phyloP scores from a whole-genome alignment of 2,888 invertebrate species.

The Alloplasta piceator region DNA sequence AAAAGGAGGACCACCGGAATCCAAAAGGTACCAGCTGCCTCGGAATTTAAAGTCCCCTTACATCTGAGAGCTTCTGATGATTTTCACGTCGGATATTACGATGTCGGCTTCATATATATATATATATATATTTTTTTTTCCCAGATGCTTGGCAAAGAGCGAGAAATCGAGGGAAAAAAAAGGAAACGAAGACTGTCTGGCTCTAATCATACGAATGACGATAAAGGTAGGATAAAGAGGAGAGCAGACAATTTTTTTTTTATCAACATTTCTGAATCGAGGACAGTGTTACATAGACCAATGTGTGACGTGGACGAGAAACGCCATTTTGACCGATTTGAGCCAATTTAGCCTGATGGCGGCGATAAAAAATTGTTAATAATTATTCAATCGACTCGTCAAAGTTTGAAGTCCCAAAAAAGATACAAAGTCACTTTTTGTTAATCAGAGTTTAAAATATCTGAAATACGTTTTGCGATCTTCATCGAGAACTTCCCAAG shows the following conservation, averaged over 20 bases:
- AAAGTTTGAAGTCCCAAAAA: no score
- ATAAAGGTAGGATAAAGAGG: constrained; percentile 73
- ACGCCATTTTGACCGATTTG: no score
- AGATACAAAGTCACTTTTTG: no score
- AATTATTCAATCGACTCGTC: no score
- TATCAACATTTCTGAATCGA: background rate
- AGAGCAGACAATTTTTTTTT: constrained; percentile 16
- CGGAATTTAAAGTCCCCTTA: constrained; percentile 66
- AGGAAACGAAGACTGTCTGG: constrained; percentile 58
- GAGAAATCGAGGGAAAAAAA: constrained; percentile 50
- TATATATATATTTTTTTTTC: background rate
- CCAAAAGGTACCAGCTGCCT: constrained; percentile 59
- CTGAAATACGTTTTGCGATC: no score
- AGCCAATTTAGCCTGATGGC: no score
- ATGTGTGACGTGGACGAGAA: no score
- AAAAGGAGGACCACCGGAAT: constrained; percentile 35
- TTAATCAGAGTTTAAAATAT: no score
- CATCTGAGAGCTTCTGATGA: constrained; percentile 29
- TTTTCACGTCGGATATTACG: no score
- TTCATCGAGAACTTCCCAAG: no score
- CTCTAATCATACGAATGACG: constrained; percentile 76
- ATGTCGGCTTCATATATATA: background rate
- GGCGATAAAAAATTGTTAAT: no score
- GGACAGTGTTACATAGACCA: no score
- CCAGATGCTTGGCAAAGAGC: constrained; percentile 10